phyloP scores from a whole-genome alignment of 2,888 invertebrate species.

The Agrotis exclamationis region DNA sequence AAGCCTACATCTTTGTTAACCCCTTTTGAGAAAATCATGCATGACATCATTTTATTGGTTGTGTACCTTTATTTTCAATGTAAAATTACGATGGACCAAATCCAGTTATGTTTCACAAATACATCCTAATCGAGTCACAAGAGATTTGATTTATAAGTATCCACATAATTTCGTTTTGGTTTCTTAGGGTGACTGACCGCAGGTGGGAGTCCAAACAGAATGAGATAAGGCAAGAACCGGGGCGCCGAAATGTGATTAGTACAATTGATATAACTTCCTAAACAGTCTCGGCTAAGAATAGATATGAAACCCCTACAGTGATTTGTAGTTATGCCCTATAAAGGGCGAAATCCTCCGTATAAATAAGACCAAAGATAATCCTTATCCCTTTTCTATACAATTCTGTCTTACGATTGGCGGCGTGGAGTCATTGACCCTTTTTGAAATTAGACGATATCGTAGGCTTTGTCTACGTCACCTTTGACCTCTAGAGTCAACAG shows the following conservation, averaged over 20 bases:
- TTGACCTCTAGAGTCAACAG: no score
- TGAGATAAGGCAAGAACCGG: conserved; percentile 28
- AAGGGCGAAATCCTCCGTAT: neutral
- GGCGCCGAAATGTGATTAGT: conserved; percentile 26
- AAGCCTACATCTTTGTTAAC: neutral
- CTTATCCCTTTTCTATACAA: neutral
- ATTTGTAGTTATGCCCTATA: conserved; percentile 6
- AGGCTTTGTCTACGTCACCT: no score
- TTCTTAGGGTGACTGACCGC: conserved; percentile 33
- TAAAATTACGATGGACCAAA: neutral
- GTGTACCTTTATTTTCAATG: neutral
- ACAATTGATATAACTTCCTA: conserved; percentile 30
- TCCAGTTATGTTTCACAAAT: conserved; percentile 17
- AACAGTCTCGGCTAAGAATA: conserved; percentile 13
- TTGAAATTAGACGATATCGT: no score
- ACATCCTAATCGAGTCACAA: conserved; percentile 7
- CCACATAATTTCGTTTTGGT: conserved; percentile 11
- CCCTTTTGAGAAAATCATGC: no score
- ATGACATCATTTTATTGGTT: neutral
- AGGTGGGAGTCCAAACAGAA: conserved; percentile 14
- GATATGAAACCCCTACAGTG: neutral
- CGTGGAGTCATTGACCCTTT: no score
- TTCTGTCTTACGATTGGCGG: neutral
- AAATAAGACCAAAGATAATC: neutral
- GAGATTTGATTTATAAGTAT: conserved; percentile 26